Conservation (phyloP, 2,888 invertebrate species). For the Dusona sp. region DNA sequence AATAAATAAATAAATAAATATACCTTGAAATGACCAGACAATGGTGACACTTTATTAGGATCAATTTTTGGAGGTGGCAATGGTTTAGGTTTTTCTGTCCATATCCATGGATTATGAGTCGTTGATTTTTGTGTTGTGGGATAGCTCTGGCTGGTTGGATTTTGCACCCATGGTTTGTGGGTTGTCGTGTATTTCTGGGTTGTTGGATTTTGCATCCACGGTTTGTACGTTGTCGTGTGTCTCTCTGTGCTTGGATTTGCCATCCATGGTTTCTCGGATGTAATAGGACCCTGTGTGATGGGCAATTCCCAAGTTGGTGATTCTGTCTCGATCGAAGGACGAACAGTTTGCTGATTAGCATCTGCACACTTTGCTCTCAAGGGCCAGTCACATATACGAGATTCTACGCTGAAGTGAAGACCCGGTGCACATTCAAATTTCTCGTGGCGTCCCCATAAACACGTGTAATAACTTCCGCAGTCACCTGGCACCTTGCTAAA, state of each 20-base stretch:
- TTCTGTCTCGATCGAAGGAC: conserved; percentile 62
- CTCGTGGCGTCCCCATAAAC: conserved; percentile 92
- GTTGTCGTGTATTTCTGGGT: conserved; percentile 41
- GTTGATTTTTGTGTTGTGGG: conserved; percentile 57
- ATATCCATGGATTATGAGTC: conserved; percentile 73
- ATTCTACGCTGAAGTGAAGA: conserved; percentile 89
- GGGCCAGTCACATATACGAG: conserved; percentile 91
- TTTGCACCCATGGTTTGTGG: conserved; percentile 60
- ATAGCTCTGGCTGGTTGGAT: conserved; percentile 24
- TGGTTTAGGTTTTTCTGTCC: conserved; percentile 76
- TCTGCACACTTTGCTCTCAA: conserved; percentile 87
- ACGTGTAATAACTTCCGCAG: conserved; percentile 91
- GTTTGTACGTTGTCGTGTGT: conserved; percentile 50
- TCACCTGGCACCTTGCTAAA: conserved; percentile 86
- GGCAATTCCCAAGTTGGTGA: conserved; percentile 73
- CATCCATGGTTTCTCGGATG: conserved; percentile 73
- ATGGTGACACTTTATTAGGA: conserved; percentile 84
- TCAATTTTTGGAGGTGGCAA: conserved; percentile 83
- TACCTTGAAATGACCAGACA: conserved; percentile 89
- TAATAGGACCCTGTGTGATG: conserved; percentile 71
- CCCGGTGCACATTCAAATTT: conserved; percentile 91
- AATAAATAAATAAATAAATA: no score
- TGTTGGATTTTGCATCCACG: conserved; percentile 58
- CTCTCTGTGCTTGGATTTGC: conserved; percentile 76
- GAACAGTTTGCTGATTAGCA: conserved; percentile 41